Base-by-base conservation (phyloP, 1,140 invertebrate species). In the Trissolcus basalis region DNA sequence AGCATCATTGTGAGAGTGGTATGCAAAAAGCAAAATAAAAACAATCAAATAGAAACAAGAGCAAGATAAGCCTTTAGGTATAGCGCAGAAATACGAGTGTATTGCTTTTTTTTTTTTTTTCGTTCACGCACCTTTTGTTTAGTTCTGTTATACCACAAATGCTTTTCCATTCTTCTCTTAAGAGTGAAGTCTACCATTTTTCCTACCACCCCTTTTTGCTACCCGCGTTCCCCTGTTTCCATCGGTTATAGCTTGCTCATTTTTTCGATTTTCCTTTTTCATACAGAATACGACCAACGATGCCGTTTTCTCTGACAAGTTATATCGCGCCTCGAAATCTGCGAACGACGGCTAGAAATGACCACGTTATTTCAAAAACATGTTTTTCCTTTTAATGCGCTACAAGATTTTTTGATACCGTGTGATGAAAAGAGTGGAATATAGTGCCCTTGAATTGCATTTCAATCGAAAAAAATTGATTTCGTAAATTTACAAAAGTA, bases 291-390 rank as follows among this genome's bases (percentile, higher is more conserved):
- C 54, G 49, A 65, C 55, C 49, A 55, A 47, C 58, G 50, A 65
- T 60, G 49, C 59, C 33, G 54, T 27, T 73, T 73, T 58, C 56
- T 32, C 61, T 67, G 70, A 73, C 56, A 61, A 65, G 61, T 67
- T 67, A 67, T 67, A 73, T 67, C 61, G 49, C 61, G 49, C 56
- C 61, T 61, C 35, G 61, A 73, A 73, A 73, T 73, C 70, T 73
- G 55, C 51, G 50, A 73, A 67, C 56, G 56, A 73, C 70, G 55
- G 61, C 49, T 67, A 67, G 63, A 67, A 73, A 73, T 73, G 61
- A 73, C 61, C 63, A 67, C 35, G 55, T 73, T 73, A 67, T 73
- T 73, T 67, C 36, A 54, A 74, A 74, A 67, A 67, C 19, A 59
- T 61, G 39, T 72, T 72, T 64, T 50, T 59, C 53, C 27, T 69